A percentile compares a stretch with the other conserved stretches of the same genome.
Evolutionary conservation across 2,888 invertebrate species (phyloP).

Genomic region (Orthosia cruda): DNA sequence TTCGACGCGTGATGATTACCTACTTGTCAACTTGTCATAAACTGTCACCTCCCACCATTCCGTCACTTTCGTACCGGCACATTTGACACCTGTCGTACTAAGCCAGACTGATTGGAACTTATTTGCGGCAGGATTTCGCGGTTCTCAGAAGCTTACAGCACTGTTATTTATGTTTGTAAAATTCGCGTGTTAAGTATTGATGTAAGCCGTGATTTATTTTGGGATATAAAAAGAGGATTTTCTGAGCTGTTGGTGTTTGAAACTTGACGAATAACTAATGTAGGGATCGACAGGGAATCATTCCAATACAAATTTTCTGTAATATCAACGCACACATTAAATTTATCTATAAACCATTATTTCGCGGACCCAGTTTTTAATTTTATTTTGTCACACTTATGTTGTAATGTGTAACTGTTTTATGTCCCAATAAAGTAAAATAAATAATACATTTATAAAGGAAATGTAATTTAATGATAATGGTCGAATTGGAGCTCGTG

Average conservation of each 20-base stretch:
- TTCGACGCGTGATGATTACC: conserved; percentile 84
- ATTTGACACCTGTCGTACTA: conserved; percentile 84
- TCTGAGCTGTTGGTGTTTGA: not conserved
- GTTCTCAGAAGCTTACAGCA: conserved; percentile 35
- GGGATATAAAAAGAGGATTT: not conserved
- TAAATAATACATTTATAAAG: not conserved
- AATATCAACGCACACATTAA: no score
- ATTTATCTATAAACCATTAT: no score
- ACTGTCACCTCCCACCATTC: conserved; percentile 69
- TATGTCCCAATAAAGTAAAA: no score
- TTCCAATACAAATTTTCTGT: no score
- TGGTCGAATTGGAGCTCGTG: no score
- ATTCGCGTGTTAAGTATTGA: conserved; percentile 20
- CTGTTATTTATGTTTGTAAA: conserved; percentile 44
- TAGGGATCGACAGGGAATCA: not conserved
- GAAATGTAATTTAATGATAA: no score
- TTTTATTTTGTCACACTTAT: no score
- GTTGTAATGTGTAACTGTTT: no score
- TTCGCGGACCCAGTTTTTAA: no score
- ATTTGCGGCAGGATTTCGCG: conserved; percentile 58
- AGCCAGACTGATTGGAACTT: conserved; percentile 82
- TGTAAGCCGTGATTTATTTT: conserved; percentile 40
- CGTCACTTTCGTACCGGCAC: conserved; percentile 50
- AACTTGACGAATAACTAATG: not conserved
- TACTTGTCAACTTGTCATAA: conserved; percentile 83